These are phyloP conservation scores for Cisticola juncidis DNA, from an alignment of 2,113 vertebrate genomes.

Conservation along the genomic window DNA sequence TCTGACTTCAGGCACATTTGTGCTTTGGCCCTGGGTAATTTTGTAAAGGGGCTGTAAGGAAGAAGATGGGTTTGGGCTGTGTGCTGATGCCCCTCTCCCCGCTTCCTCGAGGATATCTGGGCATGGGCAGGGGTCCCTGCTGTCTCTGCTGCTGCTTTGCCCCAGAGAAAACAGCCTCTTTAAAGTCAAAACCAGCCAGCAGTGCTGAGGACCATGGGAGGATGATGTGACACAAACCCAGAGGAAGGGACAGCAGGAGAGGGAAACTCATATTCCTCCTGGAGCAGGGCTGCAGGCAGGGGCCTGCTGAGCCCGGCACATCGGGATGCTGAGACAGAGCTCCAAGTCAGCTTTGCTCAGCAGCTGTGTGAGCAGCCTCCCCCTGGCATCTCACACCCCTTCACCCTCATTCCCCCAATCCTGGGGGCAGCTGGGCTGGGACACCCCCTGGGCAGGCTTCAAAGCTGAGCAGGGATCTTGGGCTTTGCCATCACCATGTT, in stretches of 20 bases:
- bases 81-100: not conserved
- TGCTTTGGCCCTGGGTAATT: not conserved
- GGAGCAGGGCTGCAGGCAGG: not conserved
- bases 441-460: not conserved
- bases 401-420: not conserved
- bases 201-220: not conserved
- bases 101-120: not conserved
- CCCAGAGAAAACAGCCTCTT: not conserved
- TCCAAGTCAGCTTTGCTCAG: rapidly evolving
- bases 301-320: rapidly evolving
- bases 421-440: not conserved
- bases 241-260: not conserved
- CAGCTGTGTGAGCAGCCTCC: not conserved
- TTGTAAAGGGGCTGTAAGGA: rapidly evolving
- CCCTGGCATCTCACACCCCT: not conserved
- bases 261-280: not conserved
- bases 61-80: rapidly evolving
- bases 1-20: not conserved
- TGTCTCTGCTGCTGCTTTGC: not conserved
- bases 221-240: not conserved
- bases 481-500: not conserved
- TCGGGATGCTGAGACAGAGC: rapidly evolving
- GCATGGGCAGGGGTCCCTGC: not conserved
- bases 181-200: not conserved
- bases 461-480: not conserved